A percentile compares a stretch with the other conserved stretches of the same genome.
phyloP scores from a whole-genome alignment of 2,888 invertebrate species.

The Pegoplata infirma region DNA sequence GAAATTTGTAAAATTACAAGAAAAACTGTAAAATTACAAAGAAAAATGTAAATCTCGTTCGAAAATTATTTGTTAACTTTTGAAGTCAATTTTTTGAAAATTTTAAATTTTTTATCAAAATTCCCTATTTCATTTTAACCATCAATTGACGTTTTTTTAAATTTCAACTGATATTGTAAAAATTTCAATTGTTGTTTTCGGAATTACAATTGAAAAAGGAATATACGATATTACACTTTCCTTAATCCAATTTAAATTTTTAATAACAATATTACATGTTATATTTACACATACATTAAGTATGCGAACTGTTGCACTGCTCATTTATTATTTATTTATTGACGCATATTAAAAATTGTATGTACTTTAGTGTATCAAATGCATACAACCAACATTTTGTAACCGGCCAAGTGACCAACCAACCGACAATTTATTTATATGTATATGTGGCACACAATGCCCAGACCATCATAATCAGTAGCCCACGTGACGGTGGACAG shows the following conservation, averaged over 20 bases:
- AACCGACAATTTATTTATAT: neutral
- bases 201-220: too few relatives aligned
- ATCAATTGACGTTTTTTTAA: too few relatives aligned
- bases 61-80: too few relatives aligned
- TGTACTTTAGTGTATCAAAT: neutral
- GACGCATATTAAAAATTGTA: slow-evolving; percentile 47
- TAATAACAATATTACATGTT: neutral
- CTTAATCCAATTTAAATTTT: neutral
- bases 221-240: neutral
- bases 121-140: too few relatives aligned
- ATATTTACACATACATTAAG: neutral
- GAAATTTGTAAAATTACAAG: too few relatives aligned
- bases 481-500: neutral
- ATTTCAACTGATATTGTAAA: too few relatives aligned
- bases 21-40: too few relatives aligned
- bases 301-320: slow-evolving; percentile 49
- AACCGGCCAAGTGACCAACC: neutral
- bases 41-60: too few relatives aligned
- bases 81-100: too few relatives aligned
- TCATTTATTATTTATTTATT: slow-evolving; percentile 53
- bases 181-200: too few relatives aligned
- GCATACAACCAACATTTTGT: neutral
- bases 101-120: too few relatives aligned
- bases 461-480: neutral
- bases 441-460: neutral